Conservation (phyloP, 35 echinoderm and acorn worm species). For the Ophioderma brevispina region DNA sequence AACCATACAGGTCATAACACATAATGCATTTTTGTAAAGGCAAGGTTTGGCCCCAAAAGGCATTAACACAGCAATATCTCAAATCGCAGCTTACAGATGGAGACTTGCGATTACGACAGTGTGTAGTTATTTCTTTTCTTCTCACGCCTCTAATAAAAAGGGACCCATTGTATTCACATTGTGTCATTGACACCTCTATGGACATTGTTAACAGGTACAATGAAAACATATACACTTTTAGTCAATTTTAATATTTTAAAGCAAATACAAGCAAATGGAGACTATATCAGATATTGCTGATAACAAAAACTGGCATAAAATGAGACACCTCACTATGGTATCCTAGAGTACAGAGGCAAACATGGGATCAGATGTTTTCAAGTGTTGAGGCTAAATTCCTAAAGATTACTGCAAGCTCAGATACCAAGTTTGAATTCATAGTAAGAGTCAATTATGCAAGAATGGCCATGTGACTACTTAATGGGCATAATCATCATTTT, state of each 20-base stretch:
- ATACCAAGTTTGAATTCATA: too few relatives aligned
- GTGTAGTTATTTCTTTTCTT: not conserved
- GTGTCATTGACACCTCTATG: not conserved
- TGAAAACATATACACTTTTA: not conserved
- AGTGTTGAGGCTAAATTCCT: too few relatives aligned
- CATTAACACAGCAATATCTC: not conserved
- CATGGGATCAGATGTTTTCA: too few relatives aligned
- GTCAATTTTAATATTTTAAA: not conserved
- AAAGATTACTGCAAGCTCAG: too few relatives aligned
- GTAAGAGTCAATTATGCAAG: too few relatives aligned
- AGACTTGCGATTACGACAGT: not conserved
- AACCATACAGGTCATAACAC: not conserved
- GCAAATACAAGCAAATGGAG: not conserved
- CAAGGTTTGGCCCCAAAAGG: not conserved
- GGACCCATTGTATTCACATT: not conserved
- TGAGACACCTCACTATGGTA: too few relatives aligned
- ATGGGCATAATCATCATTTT: too few relatives aligned
- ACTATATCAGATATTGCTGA: too few relatives aligned
- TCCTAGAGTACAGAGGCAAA: too few relatives aligned
- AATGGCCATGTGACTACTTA: too few relatives aligned
- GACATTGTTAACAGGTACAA: slow-evolving; percentile 4
- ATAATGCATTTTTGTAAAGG: slow-evolving; percentile 3
- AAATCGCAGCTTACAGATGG: not conserved
- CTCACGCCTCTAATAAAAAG: not conserved
- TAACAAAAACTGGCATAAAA: too few relatives aligned